Evolutionary conservation across 2,113 vertebrate genomes (phyloP), one percentile per base, ranked within the genome.

Genomic region (Pogonocichla stellata): DNA sequence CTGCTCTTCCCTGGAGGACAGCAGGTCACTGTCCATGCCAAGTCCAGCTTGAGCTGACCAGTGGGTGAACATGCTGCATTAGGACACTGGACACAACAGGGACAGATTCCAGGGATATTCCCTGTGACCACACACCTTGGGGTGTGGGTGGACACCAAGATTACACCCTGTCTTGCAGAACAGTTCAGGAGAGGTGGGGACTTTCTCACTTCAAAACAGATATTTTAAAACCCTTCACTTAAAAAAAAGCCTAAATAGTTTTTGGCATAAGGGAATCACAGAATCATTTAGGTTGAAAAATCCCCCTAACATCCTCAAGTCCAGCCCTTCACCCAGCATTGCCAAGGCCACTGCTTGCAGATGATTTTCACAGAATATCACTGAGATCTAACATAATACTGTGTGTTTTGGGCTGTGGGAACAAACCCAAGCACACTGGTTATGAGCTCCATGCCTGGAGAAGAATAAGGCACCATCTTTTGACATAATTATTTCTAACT

Each of bases 71-170:
- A 1, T 25, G 51, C 78, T 36, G 53, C 5, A 11, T 22, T 23
- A 0, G 62, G n/a, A 33, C 4, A 4, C 0, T 38, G 23, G 64
- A 34, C 8, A 38, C 47, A 28, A 19, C 2, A 1, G n/a, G 53
- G 60, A 19, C 6, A 33, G 1, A 5, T 34, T 42, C 42, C 86
- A 73, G 69, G 54, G 89, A 12, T 8, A 20, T 10, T 66, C 58
- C 67, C 62, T 5, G 1, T 42, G 64, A 11, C 38, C 65, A 66
- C 89, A 54, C 42, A 12, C 19, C 75, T 20, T 0, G 0, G 80
- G 53, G 47, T 33, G 84, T 78, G 87, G 80, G 93, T 42, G 29
- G 67, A 40, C 8, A 2, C 38, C 62, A 28, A 15, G 50, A 57
- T 81, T 33, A 66, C 69, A 62, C 69, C 60, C 64, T 51, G 67